A percentile compares a stretch with the other conserved stretches of the same genome.
Evolutionary conservation across 1,140 invertebrate genomes (phyloP).

Genomic region (Pseudomyrmex flavicornis): DNA sequence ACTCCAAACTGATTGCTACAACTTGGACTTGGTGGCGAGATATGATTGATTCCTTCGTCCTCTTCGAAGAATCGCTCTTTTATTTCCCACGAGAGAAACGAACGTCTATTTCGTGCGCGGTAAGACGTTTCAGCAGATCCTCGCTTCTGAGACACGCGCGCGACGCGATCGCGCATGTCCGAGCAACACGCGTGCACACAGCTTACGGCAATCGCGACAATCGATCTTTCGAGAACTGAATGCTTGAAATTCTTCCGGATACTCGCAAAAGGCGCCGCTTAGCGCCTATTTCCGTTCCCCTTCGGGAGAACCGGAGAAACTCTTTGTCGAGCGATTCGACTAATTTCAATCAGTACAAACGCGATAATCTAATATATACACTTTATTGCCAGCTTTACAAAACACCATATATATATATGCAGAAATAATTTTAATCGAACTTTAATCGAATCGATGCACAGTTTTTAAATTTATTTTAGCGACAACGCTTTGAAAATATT

Average conservation of each 20-base stretch:
- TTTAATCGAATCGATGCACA: slow-evolving; percentile 12
- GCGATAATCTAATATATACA: background rate
- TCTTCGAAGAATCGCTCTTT: slow-evolving; percentile 5
- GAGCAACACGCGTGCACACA: background rate
- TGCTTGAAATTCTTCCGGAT: slow-evolving; percentile 20
- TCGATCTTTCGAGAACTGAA: slow-evolving; percentile 46
- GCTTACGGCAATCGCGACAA: slow-evolving; percentile 32
- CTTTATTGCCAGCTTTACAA: too few species aligned
- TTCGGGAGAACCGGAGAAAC: background rate
- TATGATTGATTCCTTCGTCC: slow-evolving; percentile 20
- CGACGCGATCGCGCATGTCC: slow-evolving; percentile 30
- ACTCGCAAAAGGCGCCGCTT: background rate
- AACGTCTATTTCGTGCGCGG: background rate
- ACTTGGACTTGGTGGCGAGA: background rate
- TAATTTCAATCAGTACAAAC: background rate
- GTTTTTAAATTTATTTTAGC: slow-evolving; percentile 11
- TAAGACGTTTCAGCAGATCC: background rate
- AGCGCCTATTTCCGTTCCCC: slow-evolving; percentile 4
- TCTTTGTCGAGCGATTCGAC: background rate
- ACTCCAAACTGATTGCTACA: background rate
- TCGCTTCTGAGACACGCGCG: slow-evolving; percentile 26
- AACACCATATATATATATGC: background rate
- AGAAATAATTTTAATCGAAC: background rate
- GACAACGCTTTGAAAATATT: background rate
- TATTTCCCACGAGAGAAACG: slow-evolving; percentile 28